A percentile compares a stretch with the other conserved stretches of the same genome.
These are phyloP conservation scores for Sinocyclocheilus grahami DNA, from an alignment of 2,113 vertebrate species.

Conservation along the genomic window DNA sequence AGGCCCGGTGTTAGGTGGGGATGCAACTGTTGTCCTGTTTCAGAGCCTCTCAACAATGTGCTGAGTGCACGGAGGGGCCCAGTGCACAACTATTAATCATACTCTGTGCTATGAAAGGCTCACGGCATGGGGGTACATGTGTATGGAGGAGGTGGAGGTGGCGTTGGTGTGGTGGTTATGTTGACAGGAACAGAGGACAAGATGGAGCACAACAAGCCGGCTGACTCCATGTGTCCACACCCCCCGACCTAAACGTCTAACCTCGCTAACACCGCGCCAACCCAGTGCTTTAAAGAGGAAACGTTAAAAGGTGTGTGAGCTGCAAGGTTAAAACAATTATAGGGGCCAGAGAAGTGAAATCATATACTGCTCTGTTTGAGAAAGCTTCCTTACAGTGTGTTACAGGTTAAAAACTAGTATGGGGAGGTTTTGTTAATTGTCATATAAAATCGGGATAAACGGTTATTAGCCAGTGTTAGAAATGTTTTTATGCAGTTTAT, in stretches of 20 bases:
- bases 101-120: conserved; percentile 49
- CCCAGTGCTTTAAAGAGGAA: neutral
- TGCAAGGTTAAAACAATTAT: conserved; percentile 30
- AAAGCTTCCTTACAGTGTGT: neutral
- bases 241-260: neutral
- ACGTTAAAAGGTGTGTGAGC: conserved; percentile 18
- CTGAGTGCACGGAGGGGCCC: conserved; percentile 80
- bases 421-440: neutral
- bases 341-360: neutral
- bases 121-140: conserved; percentile 12
- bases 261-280: neutral
- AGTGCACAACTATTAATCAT: conserved; percentile 82
- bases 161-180: conserved; percentile 61
- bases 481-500: no score
- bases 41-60: conserved; percentile 79
- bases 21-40: conserved; percentile 84
- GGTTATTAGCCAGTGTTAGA: neutral
- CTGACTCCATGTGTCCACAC: conserved; percentile 26
- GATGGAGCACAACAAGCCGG: conserved; percentile 67
- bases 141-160: conserved; percentile 50
- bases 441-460: neutral
- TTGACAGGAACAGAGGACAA: conserved; percentile 76
- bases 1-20: conserved; percentile 75
- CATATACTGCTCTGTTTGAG: neutral
- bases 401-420: neutral